These are phyloP conservation scores for Ochropleura leucogaster DNA, from an alignment of 2,888 invertebrate species.

Conservation along the genomic window DNA sequence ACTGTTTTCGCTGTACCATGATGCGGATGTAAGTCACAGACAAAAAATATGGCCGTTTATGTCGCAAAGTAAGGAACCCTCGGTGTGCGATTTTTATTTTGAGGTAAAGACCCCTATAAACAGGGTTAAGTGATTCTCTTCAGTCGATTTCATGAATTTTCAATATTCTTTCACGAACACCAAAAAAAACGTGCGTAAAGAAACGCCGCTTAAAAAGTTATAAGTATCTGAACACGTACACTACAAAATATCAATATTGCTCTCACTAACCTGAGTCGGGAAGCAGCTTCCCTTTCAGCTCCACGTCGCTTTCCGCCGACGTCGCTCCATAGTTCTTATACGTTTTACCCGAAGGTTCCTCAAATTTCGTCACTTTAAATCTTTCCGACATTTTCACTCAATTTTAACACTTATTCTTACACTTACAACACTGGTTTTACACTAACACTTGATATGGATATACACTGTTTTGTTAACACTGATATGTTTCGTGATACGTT, in stretches of 20 bases:
- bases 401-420: conserved; percentile 58
- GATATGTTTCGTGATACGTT: conserved; percentile 48
- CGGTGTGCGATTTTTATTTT: no score
- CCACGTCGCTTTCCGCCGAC: conserved; percentile 86
- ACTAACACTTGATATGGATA: conserved; percentile 62
- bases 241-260: conserved; percentile 28
- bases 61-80: no score
- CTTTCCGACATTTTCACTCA: conserved; percentile 90
- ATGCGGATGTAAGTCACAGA: no score
- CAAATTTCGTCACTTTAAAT: conserved; percentile 91
- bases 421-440: conserved; percentile 40
- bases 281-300: conserved; percentile 86
- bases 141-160: background rate
- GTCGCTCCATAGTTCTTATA: conserved; percentile 91
- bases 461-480: conserved; percentile 59
- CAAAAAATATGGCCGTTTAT: no score
- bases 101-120: no score
- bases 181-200: background rate
- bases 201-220: background rate
- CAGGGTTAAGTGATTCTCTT: background rate
- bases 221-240: background rate
- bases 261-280: conserved; percentile 83
- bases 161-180: background rate
- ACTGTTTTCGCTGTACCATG: no score
- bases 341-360: conserved; percentile 88